Evolutionary conservation across 1,140 invertebrate genomes (phyloP), one percentile per base, ranked within the genome.

Genomic region (Vollenhovia emeryi): DNA sequence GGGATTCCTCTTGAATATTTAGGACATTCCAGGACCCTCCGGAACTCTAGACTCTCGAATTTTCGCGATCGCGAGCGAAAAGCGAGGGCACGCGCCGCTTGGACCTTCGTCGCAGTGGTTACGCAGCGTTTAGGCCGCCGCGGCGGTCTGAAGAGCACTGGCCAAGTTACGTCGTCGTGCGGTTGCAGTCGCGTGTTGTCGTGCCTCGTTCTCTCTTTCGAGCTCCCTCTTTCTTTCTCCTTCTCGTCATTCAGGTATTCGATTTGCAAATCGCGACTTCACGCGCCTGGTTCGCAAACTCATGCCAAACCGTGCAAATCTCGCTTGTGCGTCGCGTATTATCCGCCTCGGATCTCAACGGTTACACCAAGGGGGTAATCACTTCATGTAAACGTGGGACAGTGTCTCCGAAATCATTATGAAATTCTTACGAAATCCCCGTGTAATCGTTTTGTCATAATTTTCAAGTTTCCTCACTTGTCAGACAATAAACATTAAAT

Each of bases 231-330:
- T 40, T 24, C 30, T 73, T 18, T 69, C 7, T 52, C 75, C 21
- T 69, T 3, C 50, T 76, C 27, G 33, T 84, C 73, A 71, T 87
- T 88, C 87, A 62, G 18, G n/a, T 75, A 73, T 76, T 74, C 82
- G 73, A 89, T 88, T 69, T 68, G 68, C 68, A 62, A 88, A 69
- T 48, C 52, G 52, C 52, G 55, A 57, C 73, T 48, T 79, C 68
- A 55, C 52, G 57, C 27, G 43, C 30, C 9, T 15, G n/a, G 8
- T 24, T 43, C 33, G 21, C 75, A 18, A 55, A 80, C 62, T 80
- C 78, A 71, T 36, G 55, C 4, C 24, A 50, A 48, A 43, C 33
- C 18, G 21, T 57, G 66, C 27, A 57, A 57, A 36, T 30, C 73
- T 45, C 27, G 4, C n/a, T 43, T 73, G 30, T 59, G 4, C 21